Base-by-base conservation (phyloP, 64 coral and sea anemone genomes). In the Porites lutea region DNA sequence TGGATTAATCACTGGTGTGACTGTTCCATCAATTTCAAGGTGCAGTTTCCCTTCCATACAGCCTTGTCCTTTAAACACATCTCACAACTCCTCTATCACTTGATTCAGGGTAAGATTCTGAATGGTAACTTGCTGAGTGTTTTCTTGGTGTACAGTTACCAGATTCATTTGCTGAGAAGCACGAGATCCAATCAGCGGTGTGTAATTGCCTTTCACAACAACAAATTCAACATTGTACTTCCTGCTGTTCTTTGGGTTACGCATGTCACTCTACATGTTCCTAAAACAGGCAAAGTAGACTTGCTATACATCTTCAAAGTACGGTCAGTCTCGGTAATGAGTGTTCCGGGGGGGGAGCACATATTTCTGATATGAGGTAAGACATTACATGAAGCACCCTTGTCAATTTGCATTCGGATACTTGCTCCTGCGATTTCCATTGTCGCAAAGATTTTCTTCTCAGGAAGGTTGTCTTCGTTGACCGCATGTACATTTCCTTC, bases 11-110 rank as follows among this genome's bases (percentile, higher is more conserved):
- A 78, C 88, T 8, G 82, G 80, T 57, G 14, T 50, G 2, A 88
- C 88, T 48, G 78, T 67, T 43, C 65, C 22, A 49, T 95, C 93
- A 54, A 90, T 81, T 48, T 95, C 88, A 10, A 95, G 73, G 50
- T 95, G 88, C 16, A 95, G 74, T 52, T 37, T 37, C 13, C 88
- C 82, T 45, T 89, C 45, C 22, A 95, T 50, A 4, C 65, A 54
- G 10, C 91, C 84, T 71, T 87, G 74, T 46, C 91, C 91, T 59
- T 88, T 72, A 44, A 74, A 93, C 75, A 81, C 72, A 46, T 90
- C 78, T 18, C 48, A 2, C 27, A 65, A 83, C n/a, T 83, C 59
- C 3, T 65, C 7, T 83, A 62, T 60, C 13, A 65, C 59, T 48
- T 83, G 59, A 43, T 66, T 57, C 48, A 65, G 60, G 46, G 79